phyloP scores from a whole-genome alignment of 1,140 invertebrate species.

The Lysiphlebus fabarum region DNA sequence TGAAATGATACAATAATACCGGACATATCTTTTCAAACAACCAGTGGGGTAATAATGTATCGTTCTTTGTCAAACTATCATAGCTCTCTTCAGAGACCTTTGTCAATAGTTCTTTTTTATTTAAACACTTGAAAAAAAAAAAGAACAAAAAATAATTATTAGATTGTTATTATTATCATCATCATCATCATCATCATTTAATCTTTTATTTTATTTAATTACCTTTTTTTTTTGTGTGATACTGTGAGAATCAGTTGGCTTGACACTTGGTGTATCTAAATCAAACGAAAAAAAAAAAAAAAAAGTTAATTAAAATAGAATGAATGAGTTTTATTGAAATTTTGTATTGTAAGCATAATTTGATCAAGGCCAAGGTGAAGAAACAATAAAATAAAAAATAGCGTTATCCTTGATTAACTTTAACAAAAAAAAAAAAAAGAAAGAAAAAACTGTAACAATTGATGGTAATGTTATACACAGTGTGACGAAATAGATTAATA shows the following conservation, averaged over 20 bases:
- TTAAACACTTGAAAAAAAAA: slow-evolving; percentile 47
- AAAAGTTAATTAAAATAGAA: slow-evolving; percentile 7
- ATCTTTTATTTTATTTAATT: neutral
- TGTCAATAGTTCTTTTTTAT: slow-evolving; percentile 44
- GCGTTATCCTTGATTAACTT: too few relatives aligned
- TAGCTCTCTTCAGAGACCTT: slow-evolving; percentile 38
- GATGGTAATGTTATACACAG: too few relatives aligned
- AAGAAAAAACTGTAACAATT: too few relatives aligned
- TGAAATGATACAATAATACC: slow-evolving; percentile 63
- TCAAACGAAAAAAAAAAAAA: too few relatives aligned
- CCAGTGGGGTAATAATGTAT: slow-evolving; percentile 42
- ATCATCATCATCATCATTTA: too few relatives aligned
- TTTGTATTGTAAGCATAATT: neutral
- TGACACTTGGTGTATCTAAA: slow-evolving; percentile 13
- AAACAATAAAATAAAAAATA: too few relatives aligned
- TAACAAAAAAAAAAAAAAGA: too few relatives aligned
- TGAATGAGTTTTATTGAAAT: neutral
- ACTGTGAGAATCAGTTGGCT: neutral
- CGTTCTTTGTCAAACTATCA: slow-evolving; percentile 27
- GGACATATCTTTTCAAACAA: slow-evolving; percentile 61
- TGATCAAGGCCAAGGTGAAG: too few relatives aligned
- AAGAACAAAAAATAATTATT: neutral
- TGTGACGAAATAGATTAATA: neutral
- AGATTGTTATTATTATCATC: too few relatives aligned
- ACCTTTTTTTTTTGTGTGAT: slow-evolving; percentile 1